Conservation (phyloP, 1,140 invertebrate genomes). For the Drosophila kohkoa region DNA sequence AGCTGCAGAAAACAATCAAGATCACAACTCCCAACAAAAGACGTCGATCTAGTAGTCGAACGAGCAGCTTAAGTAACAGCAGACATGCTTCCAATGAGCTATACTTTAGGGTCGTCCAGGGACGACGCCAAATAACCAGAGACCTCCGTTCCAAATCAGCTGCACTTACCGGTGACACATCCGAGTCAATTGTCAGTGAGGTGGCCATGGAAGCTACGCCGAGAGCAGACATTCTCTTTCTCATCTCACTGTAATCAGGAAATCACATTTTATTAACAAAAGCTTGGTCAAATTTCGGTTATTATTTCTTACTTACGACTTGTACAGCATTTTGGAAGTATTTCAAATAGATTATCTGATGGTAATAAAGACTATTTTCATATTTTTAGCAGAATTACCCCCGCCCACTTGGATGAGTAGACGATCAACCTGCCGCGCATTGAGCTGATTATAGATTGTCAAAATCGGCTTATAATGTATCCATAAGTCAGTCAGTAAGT, state of each 20-base stretch:
- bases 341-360: not conserved
- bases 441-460: too few relatives aligned
- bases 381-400: too few relatives aligned
- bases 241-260: constrained; percentile 21
- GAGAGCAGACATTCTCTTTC: constrained; percentile 28
- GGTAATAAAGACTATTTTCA: too few relatives aligned
- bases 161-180: not conserved
- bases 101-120: constrained; percentile 93
- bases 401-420: too few relatives aligned
- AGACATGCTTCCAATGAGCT: constrained; percentile 90
- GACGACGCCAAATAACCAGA: constrained; percentile 94
- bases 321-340: constrained; percentile 1
- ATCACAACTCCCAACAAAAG: constrained; percentile 70
- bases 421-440: too few relatives aligned
- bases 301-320: constrained; percentile 9
- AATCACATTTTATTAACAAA: not conserved
- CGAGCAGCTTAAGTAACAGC: constrained; percentile 86
- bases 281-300: not conserved
- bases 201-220: not conserved
- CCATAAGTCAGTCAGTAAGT: too few relatives aligned
- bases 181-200: not conserved
- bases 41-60: constrained; percentile 85
- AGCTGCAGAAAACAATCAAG: constrained; percentile 56
- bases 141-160: constrained; percentile 86
- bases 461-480: too few relatives aligned